These are phyloP conservation scores for Steinernema khuongi DNA, from an alignment of 1,140 invertebrate species.

Conservation along the genomic window DNA sequence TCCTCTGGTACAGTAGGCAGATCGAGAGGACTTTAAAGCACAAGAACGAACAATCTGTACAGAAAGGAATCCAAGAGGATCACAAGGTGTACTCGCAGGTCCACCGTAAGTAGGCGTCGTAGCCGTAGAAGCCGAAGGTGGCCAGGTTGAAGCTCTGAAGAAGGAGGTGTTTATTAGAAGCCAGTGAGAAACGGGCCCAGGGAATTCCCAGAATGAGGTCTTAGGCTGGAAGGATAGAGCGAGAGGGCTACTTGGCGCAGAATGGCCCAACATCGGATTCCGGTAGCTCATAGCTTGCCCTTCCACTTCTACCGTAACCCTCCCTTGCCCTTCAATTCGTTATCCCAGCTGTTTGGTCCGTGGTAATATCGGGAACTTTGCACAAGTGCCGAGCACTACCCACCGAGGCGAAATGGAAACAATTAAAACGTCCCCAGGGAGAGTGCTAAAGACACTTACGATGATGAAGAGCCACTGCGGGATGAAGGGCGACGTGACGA, in stretches of 20 bases:
- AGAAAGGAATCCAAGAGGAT: constrained; percentile 18
- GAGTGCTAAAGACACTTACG: background rate
- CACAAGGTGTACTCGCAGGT: constrained; percentile 11
- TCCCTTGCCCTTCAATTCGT: too few relatives aligned
- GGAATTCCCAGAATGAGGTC: constrained; percentile 8
- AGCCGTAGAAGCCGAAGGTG: constrained; percentile 19
- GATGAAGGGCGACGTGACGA: background rate
- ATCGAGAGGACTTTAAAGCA: background rate
- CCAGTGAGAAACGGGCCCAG: constrained; percentile 16
- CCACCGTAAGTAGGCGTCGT: constrained; percentile 23
- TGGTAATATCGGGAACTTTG: too few relatives aligned
- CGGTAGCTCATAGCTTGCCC: too few relatives aligned
- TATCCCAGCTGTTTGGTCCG: too few relatives aligned
- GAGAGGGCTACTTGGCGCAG: too few relatives aligned
- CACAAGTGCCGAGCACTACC: too few relatives aligned
- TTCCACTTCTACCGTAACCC: constrained; percentile 19
- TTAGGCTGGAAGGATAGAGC: too few relatives aligned
- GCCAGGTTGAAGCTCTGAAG: constrained; percentile 23
- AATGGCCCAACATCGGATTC: too few relatives aligned
- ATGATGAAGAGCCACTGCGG: background rate
- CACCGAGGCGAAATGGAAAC: background rate
- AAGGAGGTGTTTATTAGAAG: background rate
- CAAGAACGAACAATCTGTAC: constrained; percentile 15
- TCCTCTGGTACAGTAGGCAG: background rate
- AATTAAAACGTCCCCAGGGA: background rate